phyloP scores from a whole-genome alignment of 2,113 vertebrate species.

The Phocoena phocoena region DNA sequence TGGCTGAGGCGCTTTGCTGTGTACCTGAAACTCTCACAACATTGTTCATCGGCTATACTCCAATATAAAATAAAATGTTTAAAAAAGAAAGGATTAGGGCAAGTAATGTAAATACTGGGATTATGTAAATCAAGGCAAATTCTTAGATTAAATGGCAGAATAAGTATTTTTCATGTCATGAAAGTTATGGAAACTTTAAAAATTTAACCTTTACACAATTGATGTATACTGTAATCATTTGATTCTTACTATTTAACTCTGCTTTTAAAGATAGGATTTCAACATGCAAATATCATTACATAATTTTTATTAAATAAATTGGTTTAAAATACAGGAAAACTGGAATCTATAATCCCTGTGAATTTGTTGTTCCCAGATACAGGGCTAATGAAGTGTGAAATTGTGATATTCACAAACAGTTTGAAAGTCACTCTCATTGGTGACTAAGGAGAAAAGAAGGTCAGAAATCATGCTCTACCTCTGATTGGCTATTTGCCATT shows the following conservation, averaged over 20 bases:
- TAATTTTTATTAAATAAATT: neutral
- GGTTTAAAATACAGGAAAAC: neutral
- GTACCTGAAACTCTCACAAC: too few relatives aligned
- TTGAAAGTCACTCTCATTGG: neutral
- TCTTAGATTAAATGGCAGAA: neutral
- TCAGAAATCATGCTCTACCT: conserved; percentile 2
- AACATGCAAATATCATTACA: neutral
- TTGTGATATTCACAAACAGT: neutral
- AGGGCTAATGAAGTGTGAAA: conserved; percentile 10
- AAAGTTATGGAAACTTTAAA: neutral
- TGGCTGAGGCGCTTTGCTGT: too few relatives aligned
- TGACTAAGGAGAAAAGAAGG: conserved; percentile 51
- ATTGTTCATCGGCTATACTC: too few relatives aligned
- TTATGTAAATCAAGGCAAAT: neutral
- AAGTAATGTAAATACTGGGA: neutral
- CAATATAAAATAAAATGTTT: too few relatives aligned
- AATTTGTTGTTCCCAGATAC: neutral
- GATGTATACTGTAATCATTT: neutral
- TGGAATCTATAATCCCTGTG: neutral
- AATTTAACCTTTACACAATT: neutral
- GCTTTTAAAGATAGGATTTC: conserved; percentile 6
- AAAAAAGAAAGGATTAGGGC: neutral
- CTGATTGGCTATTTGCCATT: conserved; percentile 39
- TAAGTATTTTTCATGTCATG: neutral
- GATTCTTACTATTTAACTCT: neutral